Conservation (phyloP, 2,113 vertebrate genomes). For the Amia ocellicauda region DNA sequence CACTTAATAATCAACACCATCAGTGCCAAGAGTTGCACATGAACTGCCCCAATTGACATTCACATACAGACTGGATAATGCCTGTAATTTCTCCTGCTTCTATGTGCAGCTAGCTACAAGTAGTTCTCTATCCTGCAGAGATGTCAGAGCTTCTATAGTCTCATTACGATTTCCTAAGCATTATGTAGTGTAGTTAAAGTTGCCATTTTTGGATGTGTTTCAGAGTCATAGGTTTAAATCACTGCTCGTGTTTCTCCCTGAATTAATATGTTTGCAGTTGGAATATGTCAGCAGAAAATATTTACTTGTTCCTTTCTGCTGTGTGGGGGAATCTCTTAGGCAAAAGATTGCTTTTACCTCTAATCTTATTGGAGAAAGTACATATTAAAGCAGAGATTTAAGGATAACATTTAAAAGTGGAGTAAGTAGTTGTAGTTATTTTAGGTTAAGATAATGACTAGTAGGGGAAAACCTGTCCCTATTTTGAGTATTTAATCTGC, state of each 20-base stretch:
- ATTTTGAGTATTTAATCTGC: no score
- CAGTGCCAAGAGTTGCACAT: background rate
- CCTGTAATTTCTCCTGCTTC: conserved; percentile 34
- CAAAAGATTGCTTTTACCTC: conserved; percentile 42
- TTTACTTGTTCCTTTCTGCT: conserved; percentile 41
- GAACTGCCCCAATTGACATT: background rate
- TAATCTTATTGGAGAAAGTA: conserved; percentile 36
- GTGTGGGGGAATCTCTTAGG: conserved; percentile 43
- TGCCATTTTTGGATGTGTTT: conserved; percentile 45
- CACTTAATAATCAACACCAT: conserved; percentile 8
- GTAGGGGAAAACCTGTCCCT: no score
- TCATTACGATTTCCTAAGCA: conserved; percentile 51
- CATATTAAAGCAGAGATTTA: conserved; percentile 15
- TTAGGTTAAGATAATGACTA: no score
- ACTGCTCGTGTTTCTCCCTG: conserved; percentile 41
- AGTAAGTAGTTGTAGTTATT: background rate
- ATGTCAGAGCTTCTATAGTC: conserved; percentile 44
- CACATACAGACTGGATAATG: conserved; percentile 20
- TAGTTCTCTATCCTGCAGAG: background rate
- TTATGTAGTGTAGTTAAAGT: conserved; percentile 50
- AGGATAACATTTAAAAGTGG: conserved; percentile 16
- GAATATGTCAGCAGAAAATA: conserved; percentile 59
- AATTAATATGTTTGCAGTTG: conserved; percentile 68
- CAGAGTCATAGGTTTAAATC: conserved; percentile 51
- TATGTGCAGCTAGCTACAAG: background rate